Percentiles rank a stretch among this genome's conserved stretches.
These are phyloP conservation scores for Phortica variegata DNA, from an alignment of 1,140 invertebrate genomes.

Conservation along the genomic window DNA sequence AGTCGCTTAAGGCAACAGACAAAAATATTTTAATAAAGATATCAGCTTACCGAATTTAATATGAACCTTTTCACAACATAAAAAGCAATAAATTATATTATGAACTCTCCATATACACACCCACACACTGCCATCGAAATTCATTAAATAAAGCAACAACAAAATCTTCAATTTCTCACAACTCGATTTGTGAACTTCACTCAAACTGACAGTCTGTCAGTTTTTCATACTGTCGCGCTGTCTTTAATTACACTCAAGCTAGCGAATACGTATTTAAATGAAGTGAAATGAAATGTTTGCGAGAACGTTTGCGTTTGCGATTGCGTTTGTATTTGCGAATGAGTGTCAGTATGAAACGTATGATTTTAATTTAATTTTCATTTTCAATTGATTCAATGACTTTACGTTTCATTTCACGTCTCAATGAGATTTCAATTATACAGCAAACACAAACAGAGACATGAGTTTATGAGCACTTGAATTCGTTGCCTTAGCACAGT, in stretches of 20 bases:
- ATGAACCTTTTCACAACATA: too few species aligned
- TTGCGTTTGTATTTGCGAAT: constrained; percentile 10
- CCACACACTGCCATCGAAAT: neutral
- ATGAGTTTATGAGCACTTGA: too few species aligned
- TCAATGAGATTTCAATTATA: constrained; percentile 52
- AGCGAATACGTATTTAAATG: constrained; percentile 50
- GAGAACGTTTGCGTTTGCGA: constrained; percentile 41
- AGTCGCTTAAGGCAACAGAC: too few species aligned
- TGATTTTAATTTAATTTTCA: constrained; percentile 55
- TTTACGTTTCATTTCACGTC: constrained; percentile 54
- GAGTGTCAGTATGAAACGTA: constrained; percentile 25
- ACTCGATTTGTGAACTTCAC: too few species aligned
- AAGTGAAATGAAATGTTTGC: too few species aligned
- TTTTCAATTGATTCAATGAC: constrained; percentile 54
- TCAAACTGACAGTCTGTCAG: constrained; percentile 4
- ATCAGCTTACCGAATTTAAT: too few species aligned
- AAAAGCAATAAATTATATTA: too few species aligned
- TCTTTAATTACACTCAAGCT: constrained; percentile 47
- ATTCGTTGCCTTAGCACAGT: too few species aligned
- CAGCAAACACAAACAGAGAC: constrained; percentile 8
- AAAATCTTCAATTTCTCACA: too few species aligned
- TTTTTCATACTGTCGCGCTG: constrained; percentile 29
- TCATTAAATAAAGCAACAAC: neutral
- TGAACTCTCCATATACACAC: constrained; percentile 12
- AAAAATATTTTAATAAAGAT: too few species aligned